phyloP scores from a whole-genome alignment of 2,888 invertebrate genomes.

The Loripinus fragilis region DNA sequence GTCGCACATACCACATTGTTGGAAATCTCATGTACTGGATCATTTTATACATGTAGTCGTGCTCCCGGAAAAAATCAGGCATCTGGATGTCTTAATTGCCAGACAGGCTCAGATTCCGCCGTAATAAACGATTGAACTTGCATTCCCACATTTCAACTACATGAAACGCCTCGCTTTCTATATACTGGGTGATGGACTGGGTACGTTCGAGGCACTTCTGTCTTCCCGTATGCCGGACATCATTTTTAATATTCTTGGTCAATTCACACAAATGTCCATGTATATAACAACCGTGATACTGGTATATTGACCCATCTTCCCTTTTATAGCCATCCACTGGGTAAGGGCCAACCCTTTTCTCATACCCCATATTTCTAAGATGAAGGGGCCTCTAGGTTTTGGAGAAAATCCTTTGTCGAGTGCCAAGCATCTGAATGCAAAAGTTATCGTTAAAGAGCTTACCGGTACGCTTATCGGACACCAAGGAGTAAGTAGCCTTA shows the following conservation, averaged over 20 bases:
- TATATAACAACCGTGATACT: too few relatives aligned
- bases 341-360: constrained; percentile 10
- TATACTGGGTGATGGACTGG: not conserved
- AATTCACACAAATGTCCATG: too few relatives aligned
- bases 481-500: not conserved
- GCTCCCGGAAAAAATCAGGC: too few relatives aligned
- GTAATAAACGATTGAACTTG: constrained; percentile 11
- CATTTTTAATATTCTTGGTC: not conserved
- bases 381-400: constrained; percentile 20
- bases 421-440: not conserved
- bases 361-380: constrained; percentile 37
- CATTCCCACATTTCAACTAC: constrained; percentile 31
- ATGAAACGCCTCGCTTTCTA: not conserved
- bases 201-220: too few relatives aligned
- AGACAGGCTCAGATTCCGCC: not conserved
- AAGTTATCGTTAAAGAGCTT: not conserved
- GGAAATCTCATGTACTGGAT: too few relatives aligned
- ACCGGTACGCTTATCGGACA: not conserved
- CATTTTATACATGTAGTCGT: too few relatives aligned
- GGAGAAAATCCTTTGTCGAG: not conserved
- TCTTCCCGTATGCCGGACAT: too few relatives aligned
- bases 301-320: not conserved
- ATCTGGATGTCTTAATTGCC: too few relatives aligned
- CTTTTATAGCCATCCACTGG: not conserved
- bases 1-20: too few relatives aligned